A percentile compares a stretch with the other conserved stretches of the same genome.
Evolutionary conservation across 2,888 invertebrate species (phyloP).

Genomic region (Chironomus riparius): DNA sequence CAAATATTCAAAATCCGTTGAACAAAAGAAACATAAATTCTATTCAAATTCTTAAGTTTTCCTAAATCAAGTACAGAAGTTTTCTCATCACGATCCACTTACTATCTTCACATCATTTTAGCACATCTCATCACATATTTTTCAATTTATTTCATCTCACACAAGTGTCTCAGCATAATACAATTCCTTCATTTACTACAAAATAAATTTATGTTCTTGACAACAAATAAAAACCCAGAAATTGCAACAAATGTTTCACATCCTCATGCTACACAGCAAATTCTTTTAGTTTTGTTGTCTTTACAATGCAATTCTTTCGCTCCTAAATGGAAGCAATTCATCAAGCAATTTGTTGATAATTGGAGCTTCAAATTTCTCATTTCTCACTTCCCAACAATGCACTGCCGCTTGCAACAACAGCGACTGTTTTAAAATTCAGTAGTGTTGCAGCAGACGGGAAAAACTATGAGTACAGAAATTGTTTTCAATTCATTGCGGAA

Average conservation of each 20-base stretch:
- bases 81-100: no score
- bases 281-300: neutral
- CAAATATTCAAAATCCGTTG: no score
- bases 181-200: neutral
- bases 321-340: neutral
- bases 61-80: no score
- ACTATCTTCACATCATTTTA: no score
- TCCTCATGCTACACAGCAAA: neutral
- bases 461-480: neutral
- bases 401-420: neutral
- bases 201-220: neutral
- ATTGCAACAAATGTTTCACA: neutral
- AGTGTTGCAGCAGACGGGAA: neutral
- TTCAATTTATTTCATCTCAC: no score
- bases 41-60: no score
- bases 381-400: neutral
- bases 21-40: no score
- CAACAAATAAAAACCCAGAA: neutral
- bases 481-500: neutral
- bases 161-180: neutral
- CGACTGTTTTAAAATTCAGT: neutral
- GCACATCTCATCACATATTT: no score
- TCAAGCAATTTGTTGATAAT: conserved; percentile 1
- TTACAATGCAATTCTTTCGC: neutral
- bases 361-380: conserved; percentile 8